Percentiles rank a stretch among this genome's conserved stretches.
Conservation (phyloP, 2,797 vertebrate genomes). For the Urocyon cinereoargenteus region DNA sequence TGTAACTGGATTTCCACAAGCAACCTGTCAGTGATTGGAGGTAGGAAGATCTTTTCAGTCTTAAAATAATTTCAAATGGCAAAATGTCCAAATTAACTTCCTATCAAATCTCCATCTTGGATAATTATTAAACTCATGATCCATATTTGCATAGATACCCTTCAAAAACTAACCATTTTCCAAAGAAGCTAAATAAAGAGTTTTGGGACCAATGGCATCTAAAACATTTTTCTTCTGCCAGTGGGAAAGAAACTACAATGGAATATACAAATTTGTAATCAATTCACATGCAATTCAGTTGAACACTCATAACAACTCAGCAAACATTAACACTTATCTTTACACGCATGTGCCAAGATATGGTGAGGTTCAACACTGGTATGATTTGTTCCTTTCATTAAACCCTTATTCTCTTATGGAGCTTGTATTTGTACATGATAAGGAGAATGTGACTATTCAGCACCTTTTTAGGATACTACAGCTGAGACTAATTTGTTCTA, state of each 20-base stretch:
- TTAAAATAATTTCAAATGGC: conserved; percentile 34
- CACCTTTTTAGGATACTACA: neutral
- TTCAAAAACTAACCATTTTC: neutral
- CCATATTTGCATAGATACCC: neutral
- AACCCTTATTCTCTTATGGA: neutral
- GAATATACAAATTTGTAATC: neutral
- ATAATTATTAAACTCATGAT: conserved; percentile 22
- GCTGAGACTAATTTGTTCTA: neutral
- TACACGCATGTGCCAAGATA: neutral
- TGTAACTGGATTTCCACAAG: conserved; percentile 44
- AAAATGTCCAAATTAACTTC: conserved; percentile 22
- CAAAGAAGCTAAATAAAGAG: neutral
- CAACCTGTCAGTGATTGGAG: neutral
- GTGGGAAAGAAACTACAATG: neutral
- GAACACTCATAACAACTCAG: neutral
- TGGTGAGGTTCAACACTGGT: neutral
- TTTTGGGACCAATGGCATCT: neutral
- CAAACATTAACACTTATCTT: neutral
- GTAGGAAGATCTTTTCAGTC: neutral
- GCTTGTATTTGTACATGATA: neutral
- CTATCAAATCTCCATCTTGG: neutral
- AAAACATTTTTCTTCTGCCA: neutral
- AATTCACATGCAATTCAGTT: neutral
- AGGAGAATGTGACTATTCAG: neutral
- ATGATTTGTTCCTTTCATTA: neutral